These are phyloP conservation scores for Calephelis perditalis DNA, from an alignment of 2,888 invertebrate genomes.

Conservation along the genomic window DNA sequence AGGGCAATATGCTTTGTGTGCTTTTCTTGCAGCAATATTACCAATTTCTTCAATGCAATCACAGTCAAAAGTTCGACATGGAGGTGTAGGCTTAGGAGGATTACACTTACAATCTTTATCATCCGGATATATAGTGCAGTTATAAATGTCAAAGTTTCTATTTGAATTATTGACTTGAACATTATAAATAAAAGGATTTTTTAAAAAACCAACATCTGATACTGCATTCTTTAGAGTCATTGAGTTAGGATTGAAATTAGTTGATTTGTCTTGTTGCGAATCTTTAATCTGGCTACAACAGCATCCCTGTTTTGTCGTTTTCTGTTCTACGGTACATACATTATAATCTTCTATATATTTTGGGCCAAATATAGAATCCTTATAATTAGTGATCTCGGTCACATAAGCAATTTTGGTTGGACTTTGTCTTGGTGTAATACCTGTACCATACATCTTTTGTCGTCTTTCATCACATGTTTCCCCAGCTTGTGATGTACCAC, in stretches of 20 bases:
- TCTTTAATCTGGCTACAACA: background rate
- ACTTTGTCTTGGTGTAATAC: conserved; percentile 44
- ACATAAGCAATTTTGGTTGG: conserved; percentile 45
- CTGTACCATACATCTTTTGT: conserved; percentile 44
- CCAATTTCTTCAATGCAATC: conserved; percentile 50
- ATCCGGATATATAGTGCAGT: conserved; percentile 45
- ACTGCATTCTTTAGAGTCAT: conserved; percentile 27
- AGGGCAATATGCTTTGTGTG: conserved; percentile 61
- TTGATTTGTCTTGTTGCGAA: background rate
- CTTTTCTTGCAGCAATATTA: conserved; percentile 49
- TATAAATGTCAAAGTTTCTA: conserved; percentile 37
- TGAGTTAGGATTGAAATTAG: background rate
- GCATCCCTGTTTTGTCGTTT: background rate
- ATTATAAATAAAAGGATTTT: conserved; percentile 37
- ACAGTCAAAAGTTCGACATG: conserved; percentile 64
- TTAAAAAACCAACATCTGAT: conserved; percentile 33
- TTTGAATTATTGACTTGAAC: conserved; percentile 35
- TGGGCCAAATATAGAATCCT: conserved; percentile 41
- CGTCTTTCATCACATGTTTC: conserved; percentile 54
- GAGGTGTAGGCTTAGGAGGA: conserved; percentile 55
- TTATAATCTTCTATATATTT: conserved; percentile 33
- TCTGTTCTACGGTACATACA: background rate
- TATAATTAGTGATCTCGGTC: conserved; percentile 41
- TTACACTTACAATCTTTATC: conserved; percentile 62
- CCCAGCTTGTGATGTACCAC: conserved; percentile 42